A percentile compares a stretch with the other conserved stretches of the same genome.
phyloP scores from a whole-genome alignment of 1,140 invertebrate species.

The Drosophila tani region DNA sequence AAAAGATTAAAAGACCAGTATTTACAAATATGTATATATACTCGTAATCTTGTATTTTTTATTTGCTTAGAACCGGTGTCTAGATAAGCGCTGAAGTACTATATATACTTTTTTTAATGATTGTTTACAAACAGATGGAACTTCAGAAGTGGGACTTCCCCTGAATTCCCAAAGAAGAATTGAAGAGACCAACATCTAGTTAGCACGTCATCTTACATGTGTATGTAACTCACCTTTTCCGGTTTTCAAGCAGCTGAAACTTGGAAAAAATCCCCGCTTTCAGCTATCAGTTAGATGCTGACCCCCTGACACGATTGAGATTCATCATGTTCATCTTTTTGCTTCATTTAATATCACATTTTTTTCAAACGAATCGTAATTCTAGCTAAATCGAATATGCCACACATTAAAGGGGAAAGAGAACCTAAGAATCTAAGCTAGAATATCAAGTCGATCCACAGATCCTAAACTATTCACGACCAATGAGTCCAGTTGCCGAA shows the following conservation, averaged over 20 bases:
- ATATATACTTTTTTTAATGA: too few species aligned
- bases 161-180: background rate
- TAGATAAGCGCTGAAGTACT: background rate
- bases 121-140: background rate
- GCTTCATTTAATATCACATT: conserved; percentile 73
- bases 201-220: background rate
- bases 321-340: conserved; percentile 21
- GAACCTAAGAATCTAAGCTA: conserved; percentile 24
- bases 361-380: conserved; percentile 54
- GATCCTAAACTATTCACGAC: conserved; percentile 85
- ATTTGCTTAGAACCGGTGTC: background rate
- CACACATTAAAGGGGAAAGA: conserved; percentile 46
- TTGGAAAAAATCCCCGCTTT: conserved; percentile 32
- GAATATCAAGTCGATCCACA: conserved; percentile 43
- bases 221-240: conserved; percentile 19
- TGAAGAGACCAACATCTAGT: background rate
- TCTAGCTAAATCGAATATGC: conserved; percentile 67
- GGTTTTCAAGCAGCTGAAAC: background rate
- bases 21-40: too few species aligned
- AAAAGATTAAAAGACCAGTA: background rate
- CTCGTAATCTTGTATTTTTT: background rate
- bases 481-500: conserved; percentile 87
- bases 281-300: conserved; percentile 26
- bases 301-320: conserved; percentile 29
- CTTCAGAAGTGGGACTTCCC: background rate